Evolutionary conservation across 2,797 vertebrate genomes (phyloP), one percentile per base, ranked within the genome.

Genomic region (Arnoldichthys spilopterus): DNA sequence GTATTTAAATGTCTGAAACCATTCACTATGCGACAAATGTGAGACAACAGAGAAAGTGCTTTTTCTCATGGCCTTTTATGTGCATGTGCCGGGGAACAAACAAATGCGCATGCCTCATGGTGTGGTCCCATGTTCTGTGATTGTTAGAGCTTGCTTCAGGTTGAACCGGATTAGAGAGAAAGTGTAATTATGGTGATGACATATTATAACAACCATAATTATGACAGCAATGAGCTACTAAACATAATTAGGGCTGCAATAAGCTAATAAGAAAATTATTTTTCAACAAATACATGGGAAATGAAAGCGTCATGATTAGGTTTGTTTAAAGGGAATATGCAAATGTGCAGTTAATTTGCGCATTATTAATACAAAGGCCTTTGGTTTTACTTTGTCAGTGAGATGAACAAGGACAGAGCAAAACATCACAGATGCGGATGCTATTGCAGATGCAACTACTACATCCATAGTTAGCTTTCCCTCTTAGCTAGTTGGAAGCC

Each of bases 201-300:
- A 32, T 13, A 72, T 64, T 22, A 20, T 18, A 24, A 9, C 61
- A 72, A 53, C n/a, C 47, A 5, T 56, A 58, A 79, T 73, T 72
- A 71, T 53, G 47, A 71, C 49, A 56, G 68, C 47, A 22, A 18
- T 54, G 28, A 71, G 49, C 49, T 71, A 71, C 53, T 70, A 53
- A 53, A 70, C 18, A 32, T 53, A 70, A 70, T 70, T 54, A 70
- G n/a, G 28, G 22, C 28, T 2, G 28, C 49, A 34, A n/a, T n/a
- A 70, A 53, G 49, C 28, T 70, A 70, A 71, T 71, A 71, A 71
- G 56, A n/a, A 37, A 30, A 37, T 24, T 51, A 6, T 51, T 54
- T 71, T 71, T 62, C 69, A 9, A n/a, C 69, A 71, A 71, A 71
- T 71, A 71, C 20, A 24, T 11, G 15, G 20, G 49, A 37, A 71